Evolutionary conservation across 35 echinoderm and acorn worm genomes (phyloP), one percentile per base, ranked within the genome.

Genomic region (Chiridota heheva): DNA sequence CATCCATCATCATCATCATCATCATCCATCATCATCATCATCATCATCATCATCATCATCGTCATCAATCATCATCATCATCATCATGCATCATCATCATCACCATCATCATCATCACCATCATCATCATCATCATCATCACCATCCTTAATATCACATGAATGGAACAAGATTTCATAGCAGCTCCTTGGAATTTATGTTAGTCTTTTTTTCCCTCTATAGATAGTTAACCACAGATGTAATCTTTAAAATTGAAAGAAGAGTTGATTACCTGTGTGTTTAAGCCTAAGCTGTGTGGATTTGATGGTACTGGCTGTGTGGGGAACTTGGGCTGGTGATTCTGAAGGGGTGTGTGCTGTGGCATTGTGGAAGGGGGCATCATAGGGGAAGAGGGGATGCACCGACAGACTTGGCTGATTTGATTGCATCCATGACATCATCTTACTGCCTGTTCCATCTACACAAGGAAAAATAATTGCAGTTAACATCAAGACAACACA

Each of bases 361-460:
- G 4, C 40, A 32, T 57, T 40, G 16, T 1, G 38, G 61, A 59
- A 22, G 49, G 38, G 32, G 76, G 80, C 15, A 80, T 63, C 32
- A 39, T 48, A 37, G 44, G 78, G 85, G 17, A 65, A 80, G 20
- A 56, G 64, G 43, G 25, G 61, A 15, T 61, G 84, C 15, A 30
- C 58, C 43, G 83, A 67, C 58, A 67, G 89, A 56, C 27, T 66
- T 18, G 65, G 64, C 1, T 33, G 44, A 7, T 48, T 44, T 42
- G 72, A 25, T 51, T 83, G 93, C 72, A 98, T 87, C 89, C 89
- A 92, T 7, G 77, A 76, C 31, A 91, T 61, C 61, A 98, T 98
- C 64, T 98, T 98, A 55, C 95, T 98, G 24, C 88, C 70, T 40
- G 82, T 78, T 18, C 27, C 58, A 32, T 72, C 49, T 70, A 44